Percentiles rank a stretch among this genome's conserved stretches.
phyloP scores from a whole-genome alignment of 2,797 vertebrate genomes.

The Hippoglossus hippoglossus region DNA sequence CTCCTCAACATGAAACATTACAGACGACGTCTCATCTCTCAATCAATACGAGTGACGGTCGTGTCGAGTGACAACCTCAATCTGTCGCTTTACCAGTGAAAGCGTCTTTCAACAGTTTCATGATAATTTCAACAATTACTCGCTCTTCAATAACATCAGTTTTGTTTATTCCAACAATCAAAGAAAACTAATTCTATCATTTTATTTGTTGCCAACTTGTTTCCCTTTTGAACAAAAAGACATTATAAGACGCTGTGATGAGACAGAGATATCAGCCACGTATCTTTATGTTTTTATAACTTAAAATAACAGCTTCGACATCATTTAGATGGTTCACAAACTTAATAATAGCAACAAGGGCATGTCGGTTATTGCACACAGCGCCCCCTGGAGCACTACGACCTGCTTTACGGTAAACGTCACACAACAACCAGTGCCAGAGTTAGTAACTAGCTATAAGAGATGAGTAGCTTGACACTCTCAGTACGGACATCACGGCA shows the following conservation, averaged over 20 bases:
- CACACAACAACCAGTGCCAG: too few relatives aligned
- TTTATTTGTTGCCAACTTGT: constrained; percentile 44
- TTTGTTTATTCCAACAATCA: constrained; percentile 55
- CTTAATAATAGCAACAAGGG: too few relatives aligned
- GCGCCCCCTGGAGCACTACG: too few relatives aligned
- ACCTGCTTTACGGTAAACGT: too few relatives aligned
- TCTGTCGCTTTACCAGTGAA: constrained; percentile 32
- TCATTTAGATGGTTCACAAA: too few relatives aligned
- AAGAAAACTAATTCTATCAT: constrained; percentile 46
- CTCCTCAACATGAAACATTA: constrained; percentile 36
- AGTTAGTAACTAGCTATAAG: too few relatives aligned
- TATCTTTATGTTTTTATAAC: constrained; percentile 36
- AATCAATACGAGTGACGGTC: constrained; percentile 47
- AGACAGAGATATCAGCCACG: constrained; percentile 40
- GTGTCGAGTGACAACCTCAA: constrained; percentile 45
- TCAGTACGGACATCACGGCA: too few relatives aligned
- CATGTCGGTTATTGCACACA: too few relatives aligned
- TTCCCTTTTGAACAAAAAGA: constrained; percentile 62
- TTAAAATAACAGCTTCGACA: neutral
- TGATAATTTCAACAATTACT: constrained; percentile 52
- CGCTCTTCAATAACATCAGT: constrained; percentile 47
- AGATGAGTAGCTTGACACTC: too few relatives aligned
- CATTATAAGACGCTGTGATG: constrained; percentile 32
- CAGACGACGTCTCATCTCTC: constrained; percentile 42
- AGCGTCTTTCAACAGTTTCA: constrained; percentile 26